phyloP scores from a whole-genome alignment of 2,797 vertebrate genomes.

The Myotis findleyi region DNA sequence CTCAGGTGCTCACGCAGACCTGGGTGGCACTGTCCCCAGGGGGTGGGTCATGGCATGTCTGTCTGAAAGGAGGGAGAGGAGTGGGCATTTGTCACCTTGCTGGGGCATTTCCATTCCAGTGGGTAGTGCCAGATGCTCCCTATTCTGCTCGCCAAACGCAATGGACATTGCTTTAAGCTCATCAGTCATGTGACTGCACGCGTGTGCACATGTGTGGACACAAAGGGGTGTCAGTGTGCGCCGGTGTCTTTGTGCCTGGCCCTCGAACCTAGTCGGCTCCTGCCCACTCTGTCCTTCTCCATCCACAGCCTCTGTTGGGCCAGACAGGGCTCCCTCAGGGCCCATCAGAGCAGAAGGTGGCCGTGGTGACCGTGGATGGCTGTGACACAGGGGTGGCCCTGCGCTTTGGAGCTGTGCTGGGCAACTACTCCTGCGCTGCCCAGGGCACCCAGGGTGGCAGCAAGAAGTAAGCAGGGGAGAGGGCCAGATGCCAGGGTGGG shows the following conservation, averaged over 20 bases:
- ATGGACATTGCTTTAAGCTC: too few species aligned
- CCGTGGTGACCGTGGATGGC: slow-evolving; percentile 94
- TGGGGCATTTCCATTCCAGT: background rate
- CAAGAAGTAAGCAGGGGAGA: slow-evolving; percentile 92
- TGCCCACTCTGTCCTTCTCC: slow-evolving; percentile 15
- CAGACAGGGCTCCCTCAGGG: slow-evolving; percentile 94
- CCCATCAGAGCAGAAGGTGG: slow-evolving; percentile 96
- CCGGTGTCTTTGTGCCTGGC: background rate
- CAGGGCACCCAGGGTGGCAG: slow-evolving; percentile 95
- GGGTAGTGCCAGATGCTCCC: background rate
- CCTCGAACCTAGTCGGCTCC: background rate
- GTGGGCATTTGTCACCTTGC: background rate
- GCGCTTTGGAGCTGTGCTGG: slow-evolving; percentile 91
- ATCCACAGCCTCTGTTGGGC: slow-evolving; percentile 91
- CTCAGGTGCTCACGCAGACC: background rate
- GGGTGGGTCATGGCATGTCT: background rate
- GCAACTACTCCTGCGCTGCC: slow-evolving; percentile 95
- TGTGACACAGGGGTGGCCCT: slow-evolving; percentile 94
- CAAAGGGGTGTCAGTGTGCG: fast-evolving
- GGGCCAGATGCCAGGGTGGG: background rate
- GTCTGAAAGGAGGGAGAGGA: background rate
- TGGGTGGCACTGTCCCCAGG: background rate
- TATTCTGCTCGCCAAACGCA: background rate
- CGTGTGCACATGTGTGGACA: too few species aligned
- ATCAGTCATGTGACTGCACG: background rate